Base-by-base conservation (phyloP, 2,113 vertebrate genomes). In the Epinephelus cyanopodus region DNA sequence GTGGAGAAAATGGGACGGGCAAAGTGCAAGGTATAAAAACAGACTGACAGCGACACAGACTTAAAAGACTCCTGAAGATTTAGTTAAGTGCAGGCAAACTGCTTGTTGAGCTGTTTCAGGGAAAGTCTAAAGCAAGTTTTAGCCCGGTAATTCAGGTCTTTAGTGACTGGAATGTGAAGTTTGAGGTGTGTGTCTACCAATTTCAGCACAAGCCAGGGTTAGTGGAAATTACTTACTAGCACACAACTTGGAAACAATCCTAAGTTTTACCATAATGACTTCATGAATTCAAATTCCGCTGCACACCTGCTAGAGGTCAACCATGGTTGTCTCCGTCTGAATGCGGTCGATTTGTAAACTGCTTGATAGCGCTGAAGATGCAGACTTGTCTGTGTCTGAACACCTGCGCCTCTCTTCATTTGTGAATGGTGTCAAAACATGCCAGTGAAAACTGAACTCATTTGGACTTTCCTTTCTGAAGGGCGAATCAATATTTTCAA, bases 11-110 rank as follows among this genome's bases (percentile, higher is more conserved):
- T 18, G 2, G 66, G 65, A 64, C 53, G 25, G 11, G 70, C 21
- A 61, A 18, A 25, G 39, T 64, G 57, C n/a, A 53, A 64, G n/a
- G n/a, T 21, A 39, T 25, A 27, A 78, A 73, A 23, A 47, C 75
- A 39, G 23, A 63, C 15, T 33, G 66, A 81, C 69, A 67, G 70
- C 13, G 42, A 54, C 27, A 42, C 70, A 45, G 29, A 61, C 12
- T 81, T 64, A 74, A 81, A 74, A 74, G 29, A 19, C 53, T 64
- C 50, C 70, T 29, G 47, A 42, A 62, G 45, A 50, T 69, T n/a
- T 69, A 29, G 15, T 13, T 54, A 9, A 73, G 50, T 67, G 54
- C 42, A 47, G 21, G 61, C 18, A 74, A 62, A 57, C 23, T 33
- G 14, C 23, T 27, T 63, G 2, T 56, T 64, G 45, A 50, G 8